Evolutionary conservation across 2,113 vertebrate species (phyloP).

Genomic region (Cyprinus carpio): DNA sequence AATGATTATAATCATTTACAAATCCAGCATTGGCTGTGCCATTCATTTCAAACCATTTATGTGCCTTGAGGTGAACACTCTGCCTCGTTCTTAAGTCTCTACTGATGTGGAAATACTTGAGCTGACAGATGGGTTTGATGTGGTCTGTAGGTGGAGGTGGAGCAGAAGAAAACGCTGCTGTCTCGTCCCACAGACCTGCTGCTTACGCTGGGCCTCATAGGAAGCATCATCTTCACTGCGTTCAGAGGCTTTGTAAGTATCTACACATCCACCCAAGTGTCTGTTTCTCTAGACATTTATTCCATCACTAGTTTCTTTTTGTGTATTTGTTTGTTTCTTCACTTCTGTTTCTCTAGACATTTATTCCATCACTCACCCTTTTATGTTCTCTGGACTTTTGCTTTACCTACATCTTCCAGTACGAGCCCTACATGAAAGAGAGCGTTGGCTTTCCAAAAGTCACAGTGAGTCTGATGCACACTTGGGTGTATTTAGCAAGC

Average conservation of each 20-base stretch:
- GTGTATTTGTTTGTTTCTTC: too few relatives aligned
- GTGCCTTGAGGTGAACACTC: too few relatives aligned
- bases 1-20: too few relatives aligned
- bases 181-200: slow-evolving; percentile 80
- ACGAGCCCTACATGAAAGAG: slow-evolving; percentile 91
- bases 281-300: not conserved
- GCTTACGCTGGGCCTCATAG: slow-evolving; percentile 73
- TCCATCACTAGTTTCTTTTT: too few relatives aligned
- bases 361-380: too few relatives aligned
- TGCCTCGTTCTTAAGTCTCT: too few relatives aligned
- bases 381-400: slow-evolving; percentile 86
- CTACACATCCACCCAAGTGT: not conserved
- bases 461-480: slow-evolving; percentile 75
- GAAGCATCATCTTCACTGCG: slow-evolving; percentile 74
- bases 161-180: slow-evolving; percentile 78
- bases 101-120: too few relatives aligned
- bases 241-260: slow-evolving; percentile 89
- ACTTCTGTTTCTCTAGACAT: not conserved
- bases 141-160: slow-evolving; percentile 72
- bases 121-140: not conserved
- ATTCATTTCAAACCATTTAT: too few relatives aligned
- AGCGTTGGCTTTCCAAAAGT: slow-evolving; percentile 87
- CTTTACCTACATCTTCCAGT: slow-evolving; percentile 89
- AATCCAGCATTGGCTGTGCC: too few relatives aligned
- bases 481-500: not conserved